These are phyloP conservation scores for Epirrhoe alternata DNA, from an alignment of 2,888 invertebrate genomes.

Conservation along the genomic window DNA sequence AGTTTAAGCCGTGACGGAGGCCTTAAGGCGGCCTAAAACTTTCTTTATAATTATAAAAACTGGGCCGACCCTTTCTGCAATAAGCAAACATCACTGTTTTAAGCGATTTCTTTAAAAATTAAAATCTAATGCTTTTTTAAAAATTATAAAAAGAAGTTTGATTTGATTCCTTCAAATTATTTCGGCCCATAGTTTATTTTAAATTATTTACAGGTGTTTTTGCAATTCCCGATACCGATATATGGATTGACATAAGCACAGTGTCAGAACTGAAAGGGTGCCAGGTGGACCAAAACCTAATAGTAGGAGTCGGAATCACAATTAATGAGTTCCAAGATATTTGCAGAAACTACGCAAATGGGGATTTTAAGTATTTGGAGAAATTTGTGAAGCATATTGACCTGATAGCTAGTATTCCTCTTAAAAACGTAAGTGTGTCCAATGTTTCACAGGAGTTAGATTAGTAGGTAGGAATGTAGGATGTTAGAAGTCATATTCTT, in stretches of 20 bases:
- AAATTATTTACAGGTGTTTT: slow-evolving; percentile 64
- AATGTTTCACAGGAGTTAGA: neutral
- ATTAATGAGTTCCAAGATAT: slow-evolving; percentile 71
- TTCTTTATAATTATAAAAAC: no score
- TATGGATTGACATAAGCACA: slow-evolving; percentile 68
- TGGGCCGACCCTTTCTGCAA: no score
- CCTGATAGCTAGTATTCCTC: slow-evolving; percentile 89
- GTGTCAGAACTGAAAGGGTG: slow-evolving; percentile 65
- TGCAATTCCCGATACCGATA: slow-evolving; percentile 63
- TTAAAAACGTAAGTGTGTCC: slow-evolving; percentile 88
- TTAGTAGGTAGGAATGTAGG: no score
- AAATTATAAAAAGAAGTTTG: no score
- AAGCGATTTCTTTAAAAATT: no score
- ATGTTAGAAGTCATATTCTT: no score
- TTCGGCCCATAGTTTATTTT: no score
- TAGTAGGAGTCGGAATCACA: slow-evolving; percentile 69
- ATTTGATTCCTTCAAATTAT: no score
- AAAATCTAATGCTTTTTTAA: no score
- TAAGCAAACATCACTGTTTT: no score
- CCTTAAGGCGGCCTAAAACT: no score
- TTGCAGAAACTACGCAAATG: slow-evolving; percentile 60
- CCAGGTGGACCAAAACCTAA: slow-evolving; percentile 66
- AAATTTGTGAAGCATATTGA: slow-evolving; percentile 87
- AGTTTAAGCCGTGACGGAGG: no score
- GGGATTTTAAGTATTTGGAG: slow-evolving; percentile 86